Percentiles rank a stretch among this genome's conserved stretches.
Evolutionary conservation across 2,113 vertebrate genomes (phyloP).

Genomic region (Toxotes chatareus): DNA sequence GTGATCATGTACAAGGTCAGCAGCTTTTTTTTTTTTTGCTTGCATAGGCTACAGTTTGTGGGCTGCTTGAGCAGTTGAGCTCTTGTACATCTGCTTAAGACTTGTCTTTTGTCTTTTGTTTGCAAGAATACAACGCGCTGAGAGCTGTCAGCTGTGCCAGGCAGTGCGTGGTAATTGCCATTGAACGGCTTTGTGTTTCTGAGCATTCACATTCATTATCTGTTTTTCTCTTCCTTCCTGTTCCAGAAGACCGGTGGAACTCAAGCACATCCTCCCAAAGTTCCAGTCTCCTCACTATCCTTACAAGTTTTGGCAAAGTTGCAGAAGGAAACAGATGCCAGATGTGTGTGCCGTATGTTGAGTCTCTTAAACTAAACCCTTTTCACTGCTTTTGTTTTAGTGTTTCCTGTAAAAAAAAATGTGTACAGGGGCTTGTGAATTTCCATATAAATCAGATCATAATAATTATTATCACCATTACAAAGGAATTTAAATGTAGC

Average conservation of each 20-base stretch:
- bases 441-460: conserved; percentile 17
- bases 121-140: conserved; percentile 59
- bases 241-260: conserved; percentile 52
- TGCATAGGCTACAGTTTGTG: conserved; percentile 33
- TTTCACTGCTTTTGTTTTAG: conserved; percentile 42
- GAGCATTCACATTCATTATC: conserved; percentile 71
- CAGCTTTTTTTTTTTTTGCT: not conserved
- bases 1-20: conserved; percentile 12
- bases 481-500: not conserved
- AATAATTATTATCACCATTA: conserved; percentile 14
- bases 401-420: conserved; percentile 24
- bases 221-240: conserved; percentile 69
- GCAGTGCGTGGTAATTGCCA: conserved; percentile 75
- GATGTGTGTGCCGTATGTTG: conserved; percentile 47
- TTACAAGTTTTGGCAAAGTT: conserved; percentile 62
- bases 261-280: conserved; percentile 50
- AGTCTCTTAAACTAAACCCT: conserved; percentile 18
- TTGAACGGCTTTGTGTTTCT: conserved; percentile 75
- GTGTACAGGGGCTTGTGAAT: not conserved
- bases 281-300: conserved; percentile 42
- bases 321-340: conserved; percentile 61
- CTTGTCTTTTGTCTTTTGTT: conserved; percentile 71
- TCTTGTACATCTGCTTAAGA: conserved; percentile 55
- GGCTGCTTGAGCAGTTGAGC: conserved; percentile 48
- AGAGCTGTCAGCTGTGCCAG: conserved; percentile 78